Evolutionary conservation across 2,113 vertebrate species (phyloP), one percentile per base, ranked within the genome.

Genomic region (Corythornis madagascariensis): DNA sequence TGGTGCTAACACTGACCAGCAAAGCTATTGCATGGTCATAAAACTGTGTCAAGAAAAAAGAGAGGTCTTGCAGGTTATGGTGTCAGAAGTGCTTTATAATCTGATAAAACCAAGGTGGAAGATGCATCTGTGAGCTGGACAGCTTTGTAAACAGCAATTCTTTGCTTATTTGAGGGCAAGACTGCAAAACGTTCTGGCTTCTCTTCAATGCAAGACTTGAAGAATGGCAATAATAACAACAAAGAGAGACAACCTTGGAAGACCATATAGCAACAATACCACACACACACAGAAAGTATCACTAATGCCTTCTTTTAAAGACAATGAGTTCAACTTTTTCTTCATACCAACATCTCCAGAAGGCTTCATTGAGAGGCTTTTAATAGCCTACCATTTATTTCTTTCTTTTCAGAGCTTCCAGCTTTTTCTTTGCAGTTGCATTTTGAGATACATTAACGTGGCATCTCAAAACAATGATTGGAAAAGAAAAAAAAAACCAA

Each of bases 401-500:
- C n/a, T 52, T 79, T 18, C 6, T 55, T 80, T 69, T 26, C 40
- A 70, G 16, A 69, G 13, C 29, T 64, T 88, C 24, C n/a, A 70
- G 20, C 6, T 26, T 70, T 81, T 81, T 92, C 31, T 40, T 77
- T 83, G 18, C 33, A 71, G 45, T 18, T 42, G 43, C 33, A 38
- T 88, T 65, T 80, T 74, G 47, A 77, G 16, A 83, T 59, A 61
- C 47, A 70, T 72, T 50, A 79, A 83, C 42, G 53, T 75, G 8
- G 8, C 31, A 57, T 56, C 42, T 88, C 59, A 76, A 57, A 66
- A 60, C 33, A 6, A 43, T 66, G 65, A 57, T 16, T 72, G 48
- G 43, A 76, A 90, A 77, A 83, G 31, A 55, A 85, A 76, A 90
- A 76, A 88, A 28, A 45, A 87, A 95, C 78, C 43, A 14, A 55